A percentile compares a stretch with the other conserved stretches of the same genome.
phyloP scores from a whole-genome alignment of 2,113 vertebrate species.

The Myiagra hebetior region DNA sequence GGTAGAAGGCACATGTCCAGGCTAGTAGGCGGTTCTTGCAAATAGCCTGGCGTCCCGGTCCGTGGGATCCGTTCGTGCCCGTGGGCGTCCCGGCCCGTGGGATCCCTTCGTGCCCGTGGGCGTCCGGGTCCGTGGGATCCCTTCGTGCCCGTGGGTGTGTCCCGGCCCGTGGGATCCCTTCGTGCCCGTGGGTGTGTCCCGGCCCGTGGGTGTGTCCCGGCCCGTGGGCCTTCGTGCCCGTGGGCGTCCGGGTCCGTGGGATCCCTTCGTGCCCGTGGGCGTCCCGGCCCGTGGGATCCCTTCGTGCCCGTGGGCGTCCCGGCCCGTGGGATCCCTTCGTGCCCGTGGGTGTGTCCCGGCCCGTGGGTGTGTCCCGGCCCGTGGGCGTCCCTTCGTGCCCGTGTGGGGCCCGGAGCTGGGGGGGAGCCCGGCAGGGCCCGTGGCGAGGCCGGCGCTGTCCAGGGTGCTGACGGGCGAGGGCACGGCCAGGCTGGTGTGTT shows the following conservation, averaged over 20 bases:
- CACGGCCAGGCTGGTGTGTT: accelerated
- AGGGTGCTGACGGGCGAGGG: conserved; percentile 35
- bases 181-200: not conserved
- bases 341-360: no score
- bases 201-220: no score
- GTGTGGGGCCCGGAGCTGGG: accelerated
- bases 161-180: not conserved
- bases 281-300: no score
- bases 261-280: no score
- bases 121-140: not conserved
- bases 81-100: not conserved
- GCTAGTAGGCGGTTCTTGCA: accelerated
- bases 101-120: not conserved
- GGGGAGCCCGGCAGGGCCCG: not conserved
- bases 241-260: no score
- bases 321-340: no score
- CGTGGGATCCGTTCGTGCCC: not conserved
- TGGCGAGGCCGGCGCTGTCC: conserved; percentile 18
- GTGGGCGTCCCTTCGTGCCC: not conserved
- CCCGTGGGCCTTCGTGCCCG: no score
- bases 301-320: no score
- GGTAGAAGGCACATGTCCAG: accelerated
- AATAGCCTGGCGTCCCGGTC: accelerated
- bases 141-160: not conserved
- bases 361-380: no score